Evolutionary conservation across 2,113 vertebrate genomes (phyloP).

Genomic region (Hyaena hyaena): DNA sequence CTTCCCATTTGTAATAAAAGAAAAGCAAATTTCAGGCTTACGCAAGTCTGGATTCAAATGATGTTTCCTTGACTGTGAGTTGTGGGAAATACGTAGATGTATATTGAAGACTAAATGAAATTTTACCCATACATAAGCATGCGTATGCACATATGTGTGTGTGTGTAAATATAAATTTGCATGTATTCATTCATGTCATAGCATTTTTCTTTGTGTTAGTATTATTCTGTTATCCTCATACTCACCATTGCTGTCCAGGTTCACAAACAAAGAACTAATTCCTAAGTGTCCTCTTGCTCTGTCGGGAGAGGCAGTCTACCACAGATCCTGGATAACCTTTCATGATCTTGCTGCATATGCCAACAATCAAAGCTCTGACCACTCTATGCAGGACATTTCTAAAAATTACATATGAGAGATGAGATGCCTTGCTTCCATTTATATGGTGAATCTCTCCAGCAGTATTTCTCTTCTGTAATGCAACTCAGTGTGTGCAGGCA

Average conservation of each 20-base stretch:
- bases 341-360: too few relatives aligned
- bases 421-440: background rate
- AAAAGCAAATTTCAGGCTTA: background rate
- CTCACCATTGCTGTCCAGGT: background rate
- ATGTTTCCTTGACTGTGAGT: background rate
- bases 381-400: background rate
- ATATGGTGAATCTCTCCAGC: background rate
- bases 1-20: background rate
- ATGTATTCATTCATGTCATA: background rate
- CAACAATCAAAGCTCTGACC: background rate
- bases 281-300: background rate
- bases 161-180: background rate
- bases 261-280: background rate
- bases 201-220: background rate
- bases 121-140: background rate
- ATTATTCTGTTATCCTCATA: background rate
- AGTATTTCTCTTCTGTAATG: background rate
- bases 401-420: background rate
- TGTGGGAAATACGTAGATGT: background rate
- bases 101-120: background rate
- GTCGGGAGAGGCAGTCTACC: fast-evolving
- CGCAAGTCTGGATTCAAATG: background rate
- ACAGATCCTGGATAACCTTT: background rate
- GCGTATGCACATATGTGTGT: background rate
- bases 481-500: background rate